A percentile compares a stretch with the other conserved stretches of the same genome.
Evolutionary conservation across 2,113 vertebrate species (phyloP).

Genomic region (Psilopogon haemacephalus): DNA sequence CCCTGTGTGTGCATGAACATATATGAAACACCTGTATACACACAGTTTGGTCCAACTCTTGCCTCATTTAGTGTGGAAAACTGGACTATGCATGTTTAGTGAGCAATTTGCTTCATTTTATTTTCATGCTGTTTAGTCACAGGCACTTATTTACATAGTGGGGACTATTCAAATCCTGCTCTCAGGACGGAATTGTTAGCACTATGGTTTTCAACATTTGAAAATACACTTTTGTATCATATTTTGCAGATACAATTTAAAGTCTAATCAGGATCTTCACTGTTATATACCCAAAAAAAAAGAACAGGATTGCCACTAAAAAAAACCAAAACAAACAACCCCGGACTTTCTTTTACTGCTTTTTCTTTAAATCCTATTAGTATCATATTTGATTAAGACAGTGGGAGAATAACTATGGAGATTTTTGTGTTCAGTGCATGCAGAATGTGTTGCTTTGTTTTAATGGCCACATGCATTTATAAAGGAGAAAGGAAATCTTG

Average conservation of each 20-base stretch:
- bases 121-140: background rate
- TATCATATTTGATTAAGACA: background rate
- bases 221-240: background rate
- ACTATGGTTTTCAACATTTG: background rate
- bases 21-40: constrained; percentile 13
- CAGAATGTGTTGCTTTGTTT: background rate
- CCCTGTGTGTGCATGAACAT: background rate
- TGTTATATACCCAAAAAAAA: background rate
- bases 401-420: background rate
- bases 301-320: background rate
- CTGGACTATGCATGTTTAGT: background rate
- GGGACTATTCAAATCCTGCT: background rate
- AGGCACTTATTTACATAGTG: background rate
- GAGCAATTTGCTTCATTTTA: background rate
- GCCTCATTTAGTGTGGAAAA: background rate
- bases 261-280: background rate
- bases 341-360: background rate
- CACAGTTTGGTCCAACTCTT: background rate
- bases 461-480: rapidly evolving
- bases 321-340: background rate
- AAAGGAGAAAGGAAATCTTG: background rate
- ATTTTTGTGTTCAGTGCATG: background rate
- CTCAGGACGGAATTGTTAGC: background rate
- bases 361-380: background rate
- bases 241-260: background rate